Percentiles rank a stretch among this genome's conserved stretches.
Conservation (phyloP, 64 coral and sea anemone genomes). For the Pocillopora damicornis region DNA sequence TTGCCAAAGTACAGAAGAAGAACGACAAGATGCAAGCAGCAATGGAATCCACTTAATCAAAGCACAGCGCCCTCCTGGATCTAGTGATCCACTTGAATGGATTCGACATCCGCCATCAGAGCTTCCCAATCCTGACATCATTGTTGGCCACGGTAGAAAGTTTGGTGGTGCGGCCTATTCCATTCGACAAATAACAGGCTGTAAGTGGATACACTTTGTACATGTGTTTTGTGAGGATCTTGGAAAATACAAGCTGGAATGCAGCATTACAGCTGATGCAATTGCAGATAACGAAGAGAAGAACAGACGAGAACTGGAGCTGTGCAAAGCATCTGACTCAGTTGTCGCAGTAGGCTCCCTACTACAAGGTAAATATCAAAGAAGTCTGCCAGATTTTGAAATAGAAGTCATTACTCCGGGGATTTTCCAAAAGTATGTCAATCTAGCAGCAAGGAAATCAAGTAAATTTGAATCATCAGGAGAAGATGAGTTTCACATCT, state of each 20-base stretch:
- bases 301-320: neutral
- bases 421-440: constrained; percentile 1
- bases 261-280: neutral
- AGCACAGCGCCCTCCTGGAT: neutral
- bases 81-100: neutral
- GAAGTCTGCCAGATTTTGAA: neutral
- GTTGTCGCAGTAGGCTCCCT: constrained; percentile 20
- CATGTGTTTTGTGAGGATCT: constrained; percentile 3
- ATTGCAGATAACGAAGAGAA: neutral
- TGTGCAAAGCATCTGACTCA: constrained; percentile 7
- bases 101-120: neutral
- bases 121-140: neutral
- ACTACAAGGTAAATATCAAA: constrained; percentile 16
- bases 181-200: neutral
- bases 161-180: constrained; percentile 3
- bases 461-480: too few species aligned
- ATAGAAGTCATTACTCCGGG: constrained; percentile 32
- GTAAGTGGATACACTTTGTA: constrained; percentile 29
- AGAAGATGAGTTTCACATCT: neutral
- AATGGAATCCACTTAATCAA: neutral
- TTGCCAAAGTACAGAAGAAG: neutral
- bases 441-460: neutral
- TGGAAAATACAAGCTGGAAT: constrained; percentile 16
- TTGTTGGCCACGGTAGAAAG: constrained; percentile 19
- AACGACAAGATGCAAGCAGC: neutral